Evolutionary conservation across 2,888 invertebrate genomes (phyloP).

Genomic region (Baronia brevicornis): DNA sequence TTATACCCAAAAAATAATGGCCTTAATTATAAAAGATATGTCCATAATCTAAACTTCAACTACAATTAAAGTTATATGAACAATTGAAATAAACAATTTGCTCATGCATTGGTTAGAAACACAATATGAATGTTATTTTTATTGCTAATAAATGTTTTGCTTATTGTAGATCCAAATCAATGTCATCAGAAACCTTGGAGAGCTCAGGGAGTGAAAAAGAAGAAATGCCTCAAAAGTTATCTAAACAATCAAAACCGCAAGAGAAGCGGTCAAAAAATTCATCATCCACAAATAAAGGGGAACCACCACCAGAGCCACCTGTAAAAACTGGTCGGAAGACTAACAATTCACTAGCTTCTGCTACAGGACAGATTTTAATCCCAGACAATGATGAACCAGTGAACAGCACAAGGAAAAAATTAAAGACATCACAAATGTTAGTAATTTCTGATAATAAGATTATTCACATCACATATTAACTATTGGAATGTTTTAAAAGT

Average conservation of each 20-base stretch:
- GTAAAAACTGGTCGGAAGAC: constrained; percentile 83
- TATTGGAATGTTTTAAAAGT: too few species aligned
- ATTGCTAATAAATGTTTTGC: not conserved
- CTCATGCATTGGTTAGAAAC: too few species aligned
- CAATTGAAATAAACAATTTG: too few species aligned
- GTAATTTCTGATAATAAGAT: too few species aligned
- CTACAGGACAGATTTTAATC: constrained; percentile 89
- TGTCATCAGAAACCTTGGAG: constrained; percentile 47
- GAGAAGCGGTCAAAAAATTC: constrained; percentile 60
- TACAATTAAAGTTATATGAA: too few species aligned
- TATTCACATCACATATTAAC: too few species aligned
- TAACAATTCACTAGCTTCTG: constrained; percentile 89
- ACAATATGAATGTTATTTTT: too few species aligned
- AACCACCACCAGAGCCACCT: constrained; percentile 54
- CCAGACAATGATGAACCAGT: constrained; percentile 66
- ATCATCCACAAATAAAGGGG: constrained; percentile 49
- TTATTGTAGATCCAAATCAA: constrained; percentile 47
- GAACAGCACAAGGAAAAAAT: constrained; percentile 71
- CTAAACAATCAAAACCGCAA: constrained; percentile 44
- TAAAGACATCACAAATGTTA: constrained; percentile 83
- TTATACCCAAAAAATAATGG: too few species aligned
- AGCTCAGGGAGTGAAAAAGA: constrained; percentile 43
- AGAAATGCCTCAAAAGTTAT: constrained; percentile 56
- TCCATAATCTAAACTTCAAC: too few species aligned
- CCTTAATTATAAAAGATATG: not conserved